phyloP scores from a whole-genome alignment of 2,113 vertebrate species.

The Notothenia rossii region DNA sequence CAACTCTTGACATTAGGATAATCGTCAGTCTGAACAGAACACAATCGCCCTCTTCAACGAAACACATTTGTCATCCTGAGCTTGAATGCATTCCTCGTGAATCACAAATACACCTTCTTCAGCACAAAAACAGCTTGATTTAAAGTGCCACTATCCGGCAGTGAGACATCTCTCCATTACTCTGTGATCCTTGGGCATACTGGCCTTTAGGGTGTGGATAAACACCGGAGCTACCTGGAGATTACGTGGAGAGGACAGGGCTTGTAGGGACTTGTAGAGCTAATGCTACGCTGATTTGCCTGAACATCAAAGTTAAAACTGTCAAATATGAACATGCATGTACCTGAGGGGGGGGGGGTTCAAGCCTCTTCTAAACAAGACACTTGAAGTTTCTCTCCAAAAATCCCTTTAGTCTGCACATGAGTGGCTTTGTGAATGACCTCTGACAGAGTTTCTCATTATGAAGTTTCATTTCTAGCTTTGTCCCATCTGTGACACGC shows the following conservation, averaged over 20 bases:
- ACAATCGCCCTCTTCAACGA: conserved; percentile 12
- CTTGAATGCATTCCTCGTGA: conserved; percentile 2
- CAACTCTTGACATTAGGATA: not conserved
- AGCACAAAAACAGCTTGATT: conserved; percentile 22
- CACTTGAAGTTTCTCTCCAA: not conserved
- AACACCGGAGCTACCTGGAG: conserved; percentile 27
- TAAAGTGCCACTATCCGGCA: conserved; percentile 1
- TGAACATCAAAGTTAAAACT: conserved; percentile 59
- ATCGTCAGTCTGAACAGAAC: conserved; percentile 12
- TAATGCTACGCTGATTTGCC: conserved; percentile 21
- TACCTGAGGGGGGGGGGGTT: not conserved
- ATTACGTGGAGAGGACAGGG: conserved; percentile 38
- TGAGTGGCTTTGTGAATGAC: conserved; percentile 19
- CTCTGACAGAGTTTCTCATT: not conserved
- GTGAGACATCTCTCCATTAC: conserved; percentile 4
- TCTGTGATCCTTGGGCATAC: conserved; percentile 44
- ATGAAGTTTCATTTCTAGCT: conserved; percentile 6
- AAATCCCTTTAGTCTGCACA: not conserved
- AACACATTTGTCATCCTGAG: conserved; percentile 7
- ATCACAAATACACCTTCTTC: conserved; percentile 61
- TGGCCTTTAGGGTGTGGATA: conserved; percentile 69
- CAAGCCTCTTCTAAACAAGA: not conserved
- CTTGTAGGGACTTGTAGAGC: conserved; percentile 56
- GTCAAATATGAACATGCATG: conserved; percentile 31
- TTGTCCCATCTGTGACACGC: not conserved